Conservation (phyloP, 2,888 invertebrate species). For the Zootermopsis nevadensis region DNA sequence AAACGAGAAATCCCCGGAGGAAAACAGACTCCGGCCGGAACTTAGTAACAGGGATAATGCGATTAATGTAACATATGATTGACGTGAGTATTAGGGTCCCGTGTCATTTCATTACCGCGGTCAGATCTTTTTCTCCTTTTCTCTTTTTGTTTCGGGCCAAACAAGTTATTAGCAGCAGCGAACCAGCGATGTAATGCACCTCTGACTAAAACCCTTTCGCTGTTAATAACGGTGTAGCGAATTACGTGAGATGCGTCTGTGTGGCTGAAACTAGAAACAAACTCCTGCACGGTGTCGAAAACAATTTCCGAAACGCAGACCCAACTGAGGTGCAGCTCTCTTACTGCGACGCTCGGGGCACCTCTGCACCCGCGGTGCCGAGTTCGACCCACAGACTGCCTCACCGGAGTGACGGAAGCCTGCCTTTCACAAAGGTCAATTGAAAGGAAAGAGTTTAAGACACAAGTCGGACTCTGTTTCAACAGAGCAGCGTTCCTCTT, state of each 20-base stretch:
- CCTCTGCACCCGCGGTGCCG: no score
- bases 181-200: background rate
- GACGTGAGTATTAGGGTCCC: constrained; percentile 46
- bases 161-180: constrained; percentile 25
- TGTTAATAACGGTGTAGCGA: constrained; percentile 25
- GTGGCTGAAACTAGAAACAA: background rate
- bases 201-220: constrained; percentile 34
- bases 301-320: no score
- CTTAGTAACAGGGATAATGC: constrained; percentile 34
- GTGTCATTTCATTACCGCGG: constrained; percentile 48
- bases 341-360: no score
- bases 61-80: constrained; percentile 51
- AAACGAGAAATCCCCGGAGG: constrained; percentile 38
- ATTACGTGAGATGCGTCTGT: background rate
- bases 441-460: no score
- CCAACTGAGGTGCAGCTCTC: no score
- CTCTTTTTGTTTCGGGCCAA: constrained; percentile 11
- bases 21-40: constrained; percentile 31
- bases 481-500: no score
- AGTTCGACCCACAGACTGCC: no score
- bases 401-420: no score
- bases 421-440: no score
- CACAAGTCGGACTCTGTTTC: no score
- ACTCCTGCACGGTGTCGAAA: background rate
- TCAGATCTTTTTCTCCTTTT: no score